Percentiles rank a stretch among this genome's conserved stretches.
Evolutionary conservation across 2,888 invertebrate genomes (phyloP).

Genomic region (Morpho achilles): DNA sequence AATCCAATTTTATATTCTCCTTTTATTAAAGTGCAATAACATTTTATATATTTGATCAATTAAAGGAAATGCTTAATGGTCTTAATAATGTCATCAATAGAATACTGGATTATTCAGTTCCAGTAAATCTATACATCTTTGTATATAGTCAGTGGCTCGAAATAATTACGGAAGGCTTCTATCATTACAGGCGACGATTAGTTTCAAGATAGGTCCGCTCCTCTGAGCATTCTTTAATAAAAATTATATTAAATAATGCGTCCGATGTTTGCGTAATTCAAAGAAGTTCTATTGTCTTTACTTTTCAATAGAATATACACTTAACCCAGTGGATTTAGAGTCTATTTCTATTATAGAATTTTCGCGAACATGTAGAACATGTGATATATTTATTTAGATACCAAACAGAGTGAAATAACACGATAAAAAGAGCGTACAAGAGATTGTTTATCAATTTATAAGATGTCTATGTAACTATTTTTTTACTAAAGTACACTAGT

Average conservation of each 20-base stretch:
- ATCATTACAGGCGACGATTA: conserved; percentile 74
- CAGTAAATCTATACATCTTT: conserved; percentile 32
- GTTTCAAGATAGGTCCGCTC: conserved; percentile 62
- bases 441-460: too few species aligned
- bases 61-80: too few species aligned
- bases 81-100: too few species aligned
- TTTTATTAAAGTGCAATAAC: too few species aligned
- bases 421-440: too few species aligned
- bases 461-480: too few species aligned
- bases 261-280: conserved; percentile 38
- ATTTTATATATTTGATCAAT: too few species aligned
- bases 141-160: conserved; percentile 44
- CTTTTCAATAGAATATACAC: conserved; percentile 4
- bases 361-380: conserved; percentile 14
- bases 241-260: conserved; percentile 71
- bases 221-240: conserved; percentile 70
- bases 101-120: conserved; percentile 29
- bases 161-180: conserved; percentile 72
- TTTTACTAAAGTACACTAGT: too few species aligned
- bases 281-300: conserved; percentile 17
- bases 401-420: background rate
- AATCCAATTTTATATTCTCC: too few species aligned
- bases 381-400: conserved; percentile 15
- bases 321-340: conserved; percentile 2
- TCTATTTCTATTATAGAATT: background rate